Conservation (phyloP, 2,113 vertebrate species). For the Thamnaconus septentrionalis region DNA sequence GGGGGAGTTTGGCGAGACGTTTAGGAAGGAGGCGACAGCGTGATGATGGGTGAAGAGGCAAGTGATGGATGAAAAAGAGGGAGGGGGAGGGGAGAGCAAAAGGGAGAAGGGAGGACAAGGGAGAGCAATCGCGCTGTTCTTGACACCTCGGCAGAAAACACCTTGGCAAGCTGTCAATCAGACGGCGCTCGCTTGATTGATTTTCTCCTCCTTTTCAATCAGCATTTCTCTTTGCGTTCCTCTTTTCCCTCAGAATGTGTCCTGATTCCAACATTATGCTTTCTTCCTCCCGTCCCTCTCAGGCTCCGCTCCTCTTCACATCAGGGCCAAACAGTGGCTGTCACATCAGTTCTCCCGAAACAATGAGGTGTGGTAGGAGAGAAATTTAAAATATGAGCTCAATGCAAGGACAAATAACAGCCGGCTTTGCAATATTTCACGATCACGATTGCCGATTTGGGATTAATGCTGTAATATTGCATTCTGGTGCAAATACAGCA, state of each 20-base stretch:
- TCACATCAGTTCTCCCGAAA: background rate
- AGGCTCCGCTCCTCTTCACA: constrained; percentile 5
- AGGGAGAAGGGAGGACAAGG: constrained; percentile 34
- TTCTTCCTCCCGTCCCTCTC: background rate
- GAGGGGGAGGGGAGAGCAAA: constrained; percentile 40
- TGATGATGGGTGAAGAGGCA: constrained; percentile 73
- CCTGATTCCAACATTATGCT: constrained; percentile 37
- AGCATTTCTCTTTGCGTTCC: constrained; percentile 64
- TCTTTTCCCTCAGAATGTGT: constrained; percentile 54
- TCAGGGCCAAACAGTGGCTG: constrained; percentile 10
- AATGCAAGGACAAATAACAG: too few species aligned
- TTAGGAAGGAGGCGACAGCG: constrained; percentile 66
- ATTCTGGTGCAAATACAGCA: too few species aligned
- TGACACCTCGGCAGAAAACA: constrained; percentile 79
- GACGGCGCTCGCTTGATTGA: constrained; percentile 68
- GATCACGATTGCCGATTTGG: too few species aligned
- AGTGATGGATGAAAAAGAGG: constrained; percentile 62
- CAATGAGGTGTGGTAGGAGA: background rate
- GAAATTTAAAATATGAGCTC: background rate
- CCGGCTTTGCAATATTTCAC: too few species aligned
- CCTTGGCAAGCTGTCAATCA: constrained; percentile 78
- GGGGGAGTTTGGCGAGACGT: constrained; percentile 60
- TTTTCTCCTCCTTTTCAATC: constrained; percentile 79
- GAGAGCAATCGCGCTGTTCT: constrained; percentile 73
- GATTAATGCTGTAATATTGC: too few species aligned